Percentiles rank a stretch among this genome's conserved stretches.
Evolutionary conservation across 2,888 invertebrate genomes (phyloP).

Genomic region (Pseudococcus longispinus): DNA sequence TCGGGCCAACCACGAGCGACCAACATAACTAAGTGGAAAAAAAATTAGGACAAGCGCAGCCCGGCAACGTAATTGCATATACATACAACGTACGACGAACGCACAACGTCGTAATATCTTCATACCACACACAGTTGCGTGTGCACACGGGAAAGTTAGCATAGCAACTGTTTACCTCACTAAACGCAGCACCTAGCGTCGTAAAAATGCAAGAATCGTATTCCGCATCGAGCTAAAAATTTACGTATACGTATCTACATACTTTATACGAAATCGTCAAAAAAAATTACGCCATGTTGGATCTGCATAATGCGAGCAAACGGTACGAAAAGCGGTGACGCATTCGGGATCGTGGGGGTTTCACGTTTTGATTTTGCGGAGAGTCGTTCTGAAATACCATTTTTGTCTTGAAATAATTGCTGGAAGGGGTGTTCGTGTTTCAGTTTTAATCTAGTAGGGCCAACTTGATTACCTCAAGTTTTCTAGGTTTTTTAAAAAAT

Average conservation of each 20-base stretch:
- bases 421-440: no score
- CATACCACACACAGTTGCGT: slow-evolving; percentile 30
- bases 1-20: slow-evolving; percentile 37
- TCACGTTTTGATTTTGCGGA: no score
- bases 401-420: no score
- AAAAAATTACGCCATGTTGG: not conserved
- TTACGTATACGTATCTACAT: not conserved
- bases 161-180: slow-evolving; percentile 22
- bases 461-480: no score
- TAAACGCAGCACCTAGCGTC: not conserved
- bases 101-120: slow-evolving; percentile 31
- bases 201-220: not conserved
- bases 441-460: no score
- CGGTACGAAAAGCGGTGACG: no score
- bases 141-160: slow-evolving; percentile 36
- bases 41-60: slow-evolving; percentile 54
- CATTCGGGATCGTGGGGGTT: no score
- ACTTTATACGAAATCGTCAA: no score
- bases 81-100: slow-evolving; percentile 22
- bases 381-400: no score
- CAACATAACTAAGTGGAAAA: slow-evolving; percentile 42
- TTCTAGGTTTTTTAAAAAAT: no score
- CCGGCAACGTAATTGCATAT: slow-evolving; percentile 50
- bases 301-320: no score
- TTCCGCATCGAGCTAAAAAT: not conserved